phyloP scores from a whole-genome alignment of 1,140 invertebrate species.

The Orchestia grillus region DNA sequence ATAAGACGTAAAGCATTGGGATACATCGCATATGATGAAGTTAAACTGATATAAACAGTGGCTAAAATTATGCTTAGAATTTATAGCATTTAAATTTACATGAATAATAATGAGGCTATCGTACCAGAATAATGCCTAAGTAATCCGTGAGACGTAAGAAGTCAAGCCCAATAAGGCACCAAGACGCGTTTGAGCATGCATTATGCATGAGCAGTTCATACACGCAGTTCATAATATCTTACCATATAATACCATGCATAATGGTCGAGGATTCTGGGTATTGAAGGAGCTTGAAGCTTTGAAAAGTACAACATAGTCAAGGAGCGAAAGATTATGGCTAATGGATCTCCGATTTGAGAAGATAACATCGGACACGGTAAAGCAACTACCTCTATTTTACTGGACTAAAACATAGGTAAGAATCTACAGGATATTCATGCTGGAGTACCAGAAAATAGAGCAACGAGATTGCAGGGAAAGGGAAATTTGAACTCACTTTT shows the following conservation, averaged over 20 bases:
- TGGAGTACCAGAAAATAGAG: not conserved
- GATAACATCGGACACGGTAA: slow-evolving; percentile 34
- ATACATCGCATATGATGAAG: not conserved
- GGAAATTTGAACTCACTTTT: not conserved
- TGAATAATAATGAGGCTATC: not conserved
- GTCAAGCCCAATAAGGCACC: not conserved
- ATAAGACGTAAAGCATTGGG: not conserved
- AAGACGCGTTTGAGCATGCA: not conserved
- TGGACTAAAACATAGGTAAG: not conserved
- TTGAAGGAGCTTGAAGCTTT: not conserved
- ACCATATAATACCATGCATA: slow-evolving; percentile 14
- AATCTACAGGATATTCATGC: not conserved
- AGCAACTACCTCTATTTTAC: slow-evolving; percentile 17
- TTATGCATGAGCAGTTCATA: slow-evolving; percentile 17
- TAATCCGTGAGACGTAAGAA: not conserved
- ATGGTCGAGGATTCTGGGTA: not conserved
- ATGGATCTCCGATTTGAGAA: slow-evolving; percentile 38
- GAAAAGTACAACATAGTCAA: not conserved
- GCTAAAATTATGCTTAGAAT: not conserved
- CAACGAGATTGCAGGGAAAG: not conserved
- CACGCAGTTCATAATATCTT: not conserved
- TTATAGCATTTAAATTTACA: not conserved
- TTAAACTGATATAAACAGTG: not conserved
- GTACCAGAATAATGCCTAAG: not conserved
- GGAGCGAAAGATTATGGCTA: slow-evolving; percentile 36